Conservation (phyloP, 2,888 invertebrate genomes). For the Mythimna albipuncta region DNA sequence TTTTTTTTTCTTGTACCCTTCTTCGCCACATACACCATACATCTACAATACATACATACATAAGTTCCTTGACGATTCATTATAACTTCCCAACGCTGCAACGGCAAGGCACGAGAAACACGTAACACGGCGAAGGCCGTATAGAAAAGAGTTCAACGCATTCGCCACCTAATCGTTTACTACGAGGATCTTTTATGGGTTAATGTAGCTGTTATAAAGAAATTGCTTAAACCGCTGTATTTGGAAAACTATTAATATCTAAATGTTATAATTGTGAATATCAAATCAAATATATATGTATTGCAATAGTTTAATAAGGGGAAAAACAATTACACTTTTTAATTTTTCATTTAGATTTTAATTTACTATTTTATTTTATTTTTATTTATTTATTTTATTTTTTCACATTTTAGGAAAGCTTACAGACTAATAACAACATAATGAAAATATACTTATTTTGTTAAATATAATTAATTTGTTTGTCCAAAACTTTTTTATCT, state of each 20-base stretch:
- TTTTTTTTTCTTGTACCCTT: too few relatives aligned
- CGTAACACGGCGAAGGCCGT: conserved; percentile 6
- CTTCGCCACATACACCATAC: too few relatives aligned
- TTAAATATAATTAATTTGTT: too few relatives aligned
- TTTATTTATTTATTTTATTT: too few relatives aligned
- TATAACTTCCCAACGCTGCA: neutral
- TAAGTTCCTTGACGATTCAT: too few relatives aligned
- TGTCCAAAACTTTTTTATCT: too few relatives aligned
- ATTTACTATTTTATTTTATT: too few relatives aligned
- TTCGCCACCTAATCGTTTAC: conserved; percentile 12
- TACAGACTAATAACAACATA: too few relatives aligned
- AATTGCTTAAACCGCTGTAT: conserved; percentile 1
- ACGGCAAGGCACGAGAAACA: neutral
- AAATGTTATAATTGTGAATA: neutral
- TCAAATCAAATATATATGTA: too few relatives aligned
- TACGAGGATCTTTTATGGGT: neutral
- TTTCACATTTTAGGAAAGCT: too few relatives aligned
- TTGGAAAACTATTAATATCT: conserved; percentile 1
- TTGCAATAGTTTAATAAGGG: neutral
- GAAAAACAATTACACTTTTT: neutral
- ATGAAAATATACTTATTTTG: too few relatives aligned
- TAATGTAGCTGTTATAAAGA: conserved; percentile 1
- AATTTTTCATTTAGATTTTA: neutral
- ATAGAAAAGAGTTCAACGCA: conserved; percentile 66
- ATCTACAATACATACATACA: too few relatives aligned